Conservation (phyloP, 2,113 vertebrate species). For the Gymnorhina tibicen region DNA sequence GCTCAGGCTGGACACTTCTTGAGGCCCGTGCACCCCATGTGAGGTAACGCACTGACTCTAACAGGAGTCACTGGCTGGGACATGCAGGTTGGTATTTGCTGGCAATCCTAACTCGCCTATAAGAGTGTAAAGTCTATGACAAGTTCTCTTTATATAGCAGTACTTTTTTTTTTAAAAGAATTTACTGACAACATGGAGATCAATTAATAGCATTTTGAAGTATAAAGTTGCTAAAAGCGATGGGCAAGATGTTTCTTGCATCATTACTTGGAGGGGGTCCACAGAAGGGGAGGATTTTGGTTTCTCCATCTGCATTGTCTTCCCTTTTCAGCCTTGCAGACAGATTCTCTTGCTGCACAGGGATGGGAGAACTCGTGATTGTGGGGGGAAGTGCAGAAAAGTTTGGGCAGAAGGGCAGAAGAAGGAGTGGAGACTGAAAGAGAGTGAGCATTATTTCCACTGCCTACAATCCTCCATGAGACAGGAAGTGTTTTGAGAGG, state of each 20-base stretch:
- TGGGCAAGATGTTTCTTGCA: not conserved
- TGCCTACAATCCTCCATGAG: not conserved
- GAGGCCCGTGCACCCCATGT: not conserved
- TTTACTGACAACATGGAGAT: not conserved
- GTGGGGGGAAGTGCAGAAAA: not conserved
- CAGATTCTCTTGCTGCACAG: not conserved
- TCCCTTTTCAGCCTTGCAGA: not conserved
- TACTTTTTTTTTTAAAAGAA: not conserved
- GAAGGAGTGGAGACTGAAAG: not conserved
- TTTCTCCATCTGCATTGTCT: not conserved
- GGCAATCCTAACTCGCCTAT: not conserved
- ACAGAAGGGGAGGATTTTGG: not conserved
- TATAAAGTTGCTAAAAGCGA: not conserved
- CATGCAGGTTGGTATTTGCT: not conserved
- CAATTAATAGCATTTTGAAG: not conserved
- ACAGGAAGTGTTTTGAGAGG: not conserved
- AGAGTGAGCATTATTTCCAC: not conserved
- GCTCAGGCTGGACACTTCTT: not conserved
- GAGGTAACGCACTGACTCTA: not conserved
- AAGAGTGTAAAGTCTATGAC: not conserved
- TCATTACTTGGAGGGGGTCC: not conserved
- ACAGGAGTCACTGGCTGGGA: not conserved
- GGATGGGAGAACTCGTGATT: not conserved
- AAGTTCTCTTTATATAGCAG: not conserved
- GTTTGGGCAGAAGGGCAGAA: not conserved